Conservation (phyloP, 2,113 vertebrate species). For the Spheniscus mendiculus region DNA sequence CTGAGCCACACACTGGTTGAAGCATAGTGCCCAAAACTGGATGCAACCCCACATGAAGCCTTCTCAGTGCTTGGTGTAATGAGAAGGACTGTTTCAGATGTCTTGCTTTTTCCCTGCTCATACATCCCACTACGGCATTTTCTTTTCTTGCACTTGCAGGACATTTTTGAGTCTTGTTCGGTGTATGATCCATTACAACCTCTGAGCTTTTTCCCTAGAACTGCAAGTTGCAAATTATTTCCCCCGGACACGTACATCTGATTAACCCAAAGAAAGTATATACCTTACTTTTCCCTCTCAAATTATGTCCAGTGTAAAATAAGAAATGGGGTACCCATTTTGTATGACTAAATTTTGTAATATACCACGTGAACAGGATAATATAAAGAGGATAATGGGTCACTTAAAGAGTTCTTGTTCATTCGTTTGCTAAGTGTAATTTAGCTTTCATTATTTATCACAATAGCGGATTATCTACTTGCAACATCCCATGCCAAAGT, state of each 20-base stretch:
- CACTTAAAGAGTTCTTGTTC: background rate
- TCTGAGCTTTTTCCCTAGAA: background rate
- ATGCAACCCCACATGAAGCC: background rate
- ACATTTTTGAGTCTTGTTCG: background rate
- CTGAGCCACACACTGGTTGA: background rate
- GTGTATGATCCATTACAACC: background rate
- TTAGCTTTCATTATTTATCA: conserved; percentile 51
- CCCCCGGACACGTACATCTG: background rate
- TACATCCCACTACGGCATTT: background rate
- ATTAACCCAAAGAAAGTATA: background rate
- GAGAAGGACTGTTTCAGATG: background rate
- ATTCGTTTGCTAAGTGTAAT: conserved; percentile 11
- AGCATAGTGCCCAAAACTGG: background rate
- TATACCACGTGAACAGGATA: background rate
- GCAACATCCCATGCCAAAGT: background rate
- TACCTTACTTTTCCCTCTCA: background rate
- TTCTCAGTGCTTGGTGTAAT: background rate
- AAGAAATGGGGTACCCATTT: background rate
- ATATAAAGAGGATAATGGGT: background rate
- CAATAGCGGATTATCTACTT: conserved; percentile 22
- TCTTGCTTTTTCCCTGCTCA: background rate
- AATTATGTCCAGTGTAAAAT: background rate
- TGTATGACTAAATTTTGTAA: background rate
- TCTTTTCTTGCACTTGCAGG: background rate
- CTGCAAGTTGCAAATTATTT: background rate